phyloP scores from a whole-genome alignment of 1,140 invertebrate species.

The Ericerus pela region DNA sequence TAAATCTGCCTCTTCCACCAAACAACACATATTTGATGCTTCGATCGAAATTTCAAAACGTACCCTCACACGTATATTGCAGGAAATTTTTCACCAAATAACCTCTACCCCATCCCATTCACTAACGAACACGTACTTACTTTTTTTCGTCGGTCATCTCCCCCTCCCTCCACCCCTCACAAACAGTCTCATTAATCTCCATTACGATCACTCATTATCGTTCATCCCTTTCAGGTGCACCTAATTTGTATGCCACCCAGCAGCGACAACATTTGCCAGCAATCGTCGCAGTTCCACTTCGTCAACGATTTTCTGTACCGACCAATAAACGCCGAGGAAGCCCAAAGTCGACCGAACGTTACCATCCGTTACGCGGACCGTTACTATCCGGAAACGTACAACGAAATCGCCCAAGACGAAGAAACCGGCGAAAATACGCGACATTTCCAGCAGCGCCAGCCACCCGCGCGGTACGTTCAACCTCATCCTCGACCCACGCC shows the following conservation, averaged over 20 bases:
- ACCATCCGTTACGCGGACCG: conserved; percentile 71
- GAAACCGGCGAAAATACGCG: conserved; percentile 9
- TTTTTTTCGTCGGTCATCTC: too few relatives aligned
- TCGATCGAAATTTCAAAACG: too few relatives aligned
- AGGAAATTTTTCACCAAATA: too few relatives aligned
- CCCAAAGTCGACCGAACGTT: conserved; percentile 61
- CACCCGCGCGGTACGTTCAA: neutral
- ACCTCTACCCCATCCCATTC: too few relatives aligned
- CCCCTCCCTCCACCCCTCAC: too few relatives aligned
- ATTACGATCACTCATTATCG: neutral
- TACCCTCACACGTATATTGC: too few relatives aligned
- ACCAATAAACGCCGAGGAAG: conserved; percentile 66
- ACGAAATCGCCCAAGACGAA: conserved; percentile 19
- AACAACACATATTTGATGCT: too few relatives aligned
- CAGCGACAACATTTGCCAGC: conserved; percentile 74
- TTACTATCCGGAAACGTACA: conserved; percentile 25
- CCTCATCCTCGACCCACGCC: conserved; percentile 14
- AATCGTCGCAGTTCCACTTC: conserved; percentile 77
- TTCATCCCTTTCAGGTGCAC: conserved; percentile 48
- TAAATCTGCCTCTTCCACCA: too few relatives aligned
- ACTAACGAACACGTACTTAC: too few relatives aligned
- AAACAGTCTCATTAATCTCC: neutral
- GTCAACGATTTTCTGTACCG: conserved; percentile 87
- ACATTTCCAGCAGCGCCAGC: conserved; percentile 16
- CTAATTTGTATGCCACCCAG: conserved; percentile 83